phyloP scores from a whole-genome alignment of 2,113 vertebrate genomes.

The Neoarius graeffei region DNA sequence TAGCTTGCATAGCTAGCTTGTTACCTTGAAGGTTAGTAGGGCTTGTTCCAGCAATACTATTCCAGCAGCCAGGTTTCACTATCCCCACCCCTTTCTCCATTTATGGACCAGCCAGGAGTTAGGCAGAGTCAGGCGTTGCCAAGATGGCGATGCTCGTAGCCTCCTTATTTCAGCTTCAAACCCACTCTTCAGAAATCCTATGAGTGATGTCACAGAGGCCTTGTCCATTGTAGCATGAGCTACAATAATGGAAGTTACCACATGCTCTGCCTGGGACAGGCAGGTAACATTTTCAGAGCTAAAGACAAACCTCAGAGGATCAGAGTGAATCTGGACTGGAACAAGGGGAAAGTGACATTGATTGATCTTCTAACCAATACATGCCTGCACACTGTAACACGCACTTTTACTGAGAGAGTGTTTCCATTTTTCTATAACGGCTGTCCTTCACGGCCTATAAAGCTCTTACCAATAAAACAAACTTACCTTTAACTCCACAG shows the following conservation, averaged over 20 bases:
- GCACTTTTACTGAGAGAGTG: conserved; percentile 12
- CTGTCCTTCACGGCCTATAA: not conserved
- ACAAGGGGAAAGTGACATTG: conserved; percentile 11
- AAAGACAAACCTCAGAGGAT: not conserved
- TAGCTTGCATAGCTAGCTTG: no score
- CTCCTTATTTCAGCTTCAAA: no score
- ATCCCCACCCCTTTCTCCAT: no score
- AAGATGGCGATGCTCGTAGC: no score
- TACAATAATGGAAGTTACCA: conserved; percentile 9
- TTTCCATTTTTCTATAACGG: conserved; percentile 2
- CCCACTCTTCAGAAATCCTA: no score
- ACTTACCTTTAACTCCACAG: not conserved
- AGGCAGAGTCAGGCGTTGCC: no score
- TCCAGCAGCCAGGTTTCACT: no score
- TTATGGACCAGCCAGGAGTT: no score
- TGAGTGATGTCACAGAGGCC: no score
- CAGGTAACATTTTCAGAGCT: not conserved
- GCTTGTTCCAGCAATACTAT: no score
- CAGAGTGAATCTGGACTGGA: conserved; percentile 30
- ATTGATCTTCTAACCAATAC: conserved; percentile 12
- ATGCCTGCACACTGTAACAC: conserved; percentile 18
- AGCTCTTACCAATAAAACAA: not conserved
- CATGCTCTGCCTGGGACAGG: not conserved
- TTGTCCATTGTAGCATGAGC: not conserved
- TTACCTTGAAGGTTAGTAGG: no score